Base-by-base conservation (phyloP, 1,140 invertebrate species). In the Capitella teleta region DNA sequence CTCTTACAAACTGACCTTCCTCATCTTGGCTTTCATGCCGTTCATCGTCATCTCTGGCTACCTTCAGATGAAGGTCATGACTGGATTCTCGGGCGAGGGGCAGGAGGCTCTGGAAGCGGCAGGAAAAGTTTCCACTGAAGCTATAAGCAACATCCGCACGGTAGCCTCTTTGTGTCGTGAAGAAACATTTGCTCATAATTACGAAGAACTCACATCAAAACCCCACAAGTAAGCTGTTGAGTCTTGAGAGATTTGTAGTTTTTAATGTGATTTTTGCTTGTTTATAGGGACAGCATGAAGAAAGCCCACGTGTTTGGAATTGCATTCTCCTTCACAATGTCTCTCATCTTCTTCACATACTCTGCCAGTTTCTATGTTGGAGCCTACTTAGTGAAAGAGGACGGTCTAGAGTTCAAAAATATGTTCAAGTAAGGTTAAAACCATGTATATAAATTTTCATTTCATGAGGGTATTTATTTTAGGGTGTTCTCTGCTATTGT, bases 1-100 rank as follows among this genome's bases (percentile, higher is more conserved):
- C 63, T 80, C 85, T 47, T 87, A 84, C 82, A 83, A 86, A 61
- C 73, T 92, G 59, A 85, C 86, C 0, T 60, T 89, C 0, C 79
- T 91, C 0, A 81, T 83, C 0, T 65, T 85, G 1, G 78, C 80
- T 3, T 86, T 87, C 55, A 77, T 87, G 18, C 88, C 88, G 1
- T 59, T 91, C 21, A 82, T 91, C 1, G 73, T 90, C 5, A 66
- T 78, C 0, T 81, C 82, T 0, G 80, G 86, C 1, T 82, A 84
- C 55, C 74, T 88, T 25, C 84, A 90, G 65, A 78, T 77, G 8
- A 76, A 77, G 51, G 72, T 80, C 30, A 77, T 85, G 52, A 77
- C 78, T 21, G 80, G 78, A 8, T 78, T 80, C 36, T 74, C 78
- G 0, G 45, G 21, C 2, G 36, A 57, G 19, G 44, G 53, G 21